These are phyloP conservation scores for Balaeniceps rex DNA, from an alignment of 2,113 vertebrate species.

Conservation along the genomic window DNA sequence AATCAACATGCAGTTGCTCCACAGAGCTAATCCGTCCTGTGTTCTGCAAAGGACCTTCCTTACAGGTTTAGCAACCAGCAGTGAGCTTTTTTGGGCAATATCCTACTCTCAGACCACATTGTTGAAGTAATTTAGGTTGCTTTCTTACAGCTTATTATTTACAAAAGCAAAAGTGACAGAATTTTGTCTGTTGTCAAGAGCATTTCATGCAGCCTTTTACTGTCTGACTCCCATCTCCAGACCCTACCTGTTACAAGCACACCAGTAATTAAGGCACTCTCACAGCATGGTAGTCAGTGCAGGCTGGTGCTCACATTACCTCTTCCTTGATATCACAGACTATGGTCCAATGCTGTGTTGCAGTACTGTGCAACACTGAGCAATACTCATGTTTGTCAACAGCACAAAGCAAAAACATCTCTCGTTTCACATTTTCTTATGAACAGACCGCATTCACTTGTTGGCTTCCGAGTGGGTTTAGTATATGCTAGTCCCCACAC, in stretches of 20 bases:
- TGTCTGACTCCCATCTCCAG: background rate
- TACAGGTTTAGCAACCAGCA: too few species aligned
- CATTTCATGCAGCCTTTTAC: background rate
- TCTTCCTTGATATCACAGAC: background rate
- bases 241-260: too few species aligned
- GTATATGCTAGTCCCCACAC: background rate
- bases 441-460: background rate
- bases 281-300: background rate
- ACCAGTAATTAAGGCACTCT: background rate
- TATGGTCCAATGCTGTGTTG: accelerated
- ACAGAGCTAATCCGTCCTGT: background rate
- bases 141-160: background rate
- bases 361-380: background rate
- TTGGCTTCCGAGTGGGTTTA: background rate
- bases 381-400: background rate
- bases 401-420: background rate
- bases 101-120: too few species aligned
- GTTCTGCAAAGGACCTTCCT: too few species aligned
- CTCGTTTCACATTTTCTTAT: background rate
- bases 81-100: too few species aligned
- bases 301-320: background rate
- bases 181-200: background rate
- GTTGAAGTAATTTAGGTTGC: too few species aligned
- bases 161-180: background rate
- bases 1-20: background rate